These are phyloP conservation scores for Lerista edwardsae DNA, from an alignment of 2,797 vertebrate genomes.

Conservation along the genomic window DNA sequence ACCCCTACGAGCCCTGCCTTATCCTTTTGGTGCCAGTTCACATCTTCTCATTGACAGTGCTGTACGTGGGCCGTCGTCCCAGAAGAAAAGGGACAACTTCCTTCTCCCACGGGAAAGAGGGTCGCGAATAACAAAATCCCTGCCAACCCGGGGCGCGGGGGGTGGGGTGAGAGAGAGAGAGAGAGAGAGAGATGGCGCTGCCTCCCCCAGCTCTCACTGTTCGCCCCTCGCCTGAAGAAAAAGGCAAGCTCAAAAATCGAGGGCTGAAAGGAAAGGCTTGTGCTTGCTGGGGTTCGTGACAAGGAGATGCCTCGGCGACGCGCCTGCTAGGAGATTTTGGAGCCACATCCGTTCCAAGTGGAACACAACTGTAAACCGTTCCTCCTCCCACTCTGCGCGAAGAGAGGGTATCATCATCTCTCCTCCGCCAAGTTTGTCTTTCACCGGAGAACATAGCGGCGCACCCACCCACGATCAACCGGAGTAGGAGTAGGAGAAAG, in stretches of 20 bases:
- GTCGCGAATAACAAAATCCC: neutral
- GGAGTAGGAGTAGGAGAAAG: neutral
- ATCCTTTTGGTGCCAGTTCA: slow-evolving; percentile 36
- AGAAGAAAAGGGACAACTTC: neutral
- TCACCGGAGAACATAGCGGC: neutral
- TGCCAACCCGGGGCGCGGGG: neutral
- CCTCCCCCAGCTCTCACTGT: neutral
- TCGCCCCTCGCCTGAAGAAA: neutral
- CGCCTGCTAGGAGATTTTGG: no score
- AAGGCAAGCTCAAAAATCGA: no score
- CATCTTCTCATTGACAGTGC: slow-evolving; percentile 19
- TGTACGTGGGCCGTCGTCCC: slow-evolving; percentile 4
- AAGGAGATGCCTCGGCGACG: no score
- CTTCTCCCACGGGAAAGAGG: neutral
- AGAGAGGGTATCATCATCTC: no score
- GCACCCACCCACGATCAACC: neutral
- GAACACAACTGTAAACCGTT: no score
- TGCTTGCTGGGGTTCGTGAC: no score
- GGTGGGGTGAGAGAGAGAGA: neutral
- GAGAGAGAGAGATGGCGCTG: neutral
- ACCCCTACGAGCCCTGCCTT: slow-evolving; percentile 9
- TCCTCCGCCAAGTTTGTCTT: neutral
- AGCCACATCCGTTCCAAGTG: no score
- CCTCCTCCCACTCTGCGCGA: neutral
- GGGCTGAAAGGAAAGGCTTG: no score